Base-by-base conservation (phyloP, 2,113 vertebrate species). In the Bambusicola thoracicus region DNA sequence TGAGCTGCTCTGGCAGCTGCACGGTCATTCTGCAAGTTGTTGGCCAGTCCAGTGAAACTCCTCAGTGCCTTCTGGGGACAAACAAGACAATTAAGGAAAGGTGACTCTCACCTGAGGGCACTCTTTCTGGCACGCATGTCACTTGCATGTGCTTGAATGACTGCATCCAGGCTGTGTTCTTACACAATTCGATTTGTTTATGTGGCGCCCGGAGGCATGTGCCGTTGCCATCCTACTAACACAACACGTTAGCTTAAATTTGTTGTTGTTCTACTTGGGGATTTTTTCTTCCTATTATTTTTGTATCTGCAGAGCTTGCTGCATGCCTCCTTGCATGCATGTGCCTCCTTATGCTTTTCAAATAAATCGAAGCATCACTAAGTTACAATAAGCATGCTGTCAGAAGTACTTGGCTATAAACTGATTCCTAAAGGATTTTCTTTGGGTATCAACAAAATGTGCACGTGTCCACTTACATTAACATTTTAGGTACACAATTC, bases 231-330 rank as follows among this genome's bases (percentile, higher is more conserved):
- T 68, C 25, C 1, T 19, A 10, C 30, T 49, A 20, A 22, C 10
- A 2, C 0, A 1, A 48, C 15, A 14, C 11, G 32, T 1, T 17
- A 22, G 43, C 55, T 65, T 25, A 7, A 4, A 14, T 21, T 38
- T 43, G 6, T 27, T 36, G n/a, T 13, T 34, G 36, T 10, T 2
- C 77, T 34, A 11, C 6, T 43, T 80, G 43, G 51, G 46, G 29
- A 27, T 53, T n/a, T 32, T 38, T 67, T 53, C 6, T 15, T 53
- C 11, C 44, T n/a, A 22, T 53, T 69, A 19, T 53, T 36, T 14
- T 25, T 25, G n/a, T 20, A 13, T 67, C 68, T 81, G 25, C 67
- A 1, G 1, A 6, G 27, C 46, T 85, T 38, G 36, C 40, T 65
- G 27, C 40, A 4, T 20, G 3, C n/a, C 46, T 85, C 34, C n/a